Base-by-base conservation (phyloP, 2,113 vertebrate genomes). In the Triplophysa tibetana region DNA sequence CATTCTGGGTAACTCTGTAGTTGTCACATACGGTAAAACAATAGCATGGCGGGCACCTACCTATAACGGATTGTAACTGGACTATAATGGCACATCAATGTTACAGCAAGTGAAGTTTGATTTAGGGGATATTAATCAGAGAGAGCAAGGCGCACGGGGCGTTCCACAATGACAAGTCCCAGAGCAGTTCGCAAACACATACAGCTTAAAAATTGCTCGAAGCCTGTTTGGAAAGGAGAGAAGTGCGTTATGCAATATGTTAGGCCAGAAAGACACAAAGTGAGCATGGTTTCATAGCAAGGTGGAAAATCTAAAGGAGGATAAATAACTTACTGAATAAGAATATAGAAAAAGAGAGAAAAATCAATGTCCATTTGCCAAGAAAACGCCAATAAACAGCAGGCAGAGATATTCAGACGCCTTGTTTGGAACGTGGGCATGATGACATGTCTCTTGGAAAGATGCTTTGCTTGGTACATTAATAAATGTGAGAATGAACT, bases 301-400 rank as follows among this genome's bases (percentile, higher is more conserved):
- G 38, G 52, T 23, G 13, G 17, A 72, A 72, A 66, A 52, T 23
- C 41, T 69, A 67, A 58, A 65, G 41, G 66, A 68, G 54, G 77
- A 75, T 76, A 72, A 76, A 81, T 79, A 76, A 75, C 70, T 54
- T 61, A 70, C 26, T 41, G 58, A 48, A 82, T 77, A 70, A 72
- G 80, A 77, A 73, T 80, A 80, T 77, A 72, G 68, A 72, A 68
- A 45, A 85, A 74, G 70, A 76, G 75, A 86, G 74, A 74, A 81
- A 80, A 85, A 89, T 90, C 86, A 81, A 85, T 89, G 82, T 61
- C 83, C 64, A 85, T 79, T 48, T 52, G 86, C 81, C 88, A 89
- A 86, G 86, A 85, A 87, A 83, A 76, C 76, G 86, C 84, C 89
- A 80, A 81, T 85, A 68, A 84, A 67, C 81, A 63, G 10, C 41